Evolutionary conservation across 2,888 invertebrate species (phyloP).

Genomic region (Chalcosyrphus nemorum): DNA sequence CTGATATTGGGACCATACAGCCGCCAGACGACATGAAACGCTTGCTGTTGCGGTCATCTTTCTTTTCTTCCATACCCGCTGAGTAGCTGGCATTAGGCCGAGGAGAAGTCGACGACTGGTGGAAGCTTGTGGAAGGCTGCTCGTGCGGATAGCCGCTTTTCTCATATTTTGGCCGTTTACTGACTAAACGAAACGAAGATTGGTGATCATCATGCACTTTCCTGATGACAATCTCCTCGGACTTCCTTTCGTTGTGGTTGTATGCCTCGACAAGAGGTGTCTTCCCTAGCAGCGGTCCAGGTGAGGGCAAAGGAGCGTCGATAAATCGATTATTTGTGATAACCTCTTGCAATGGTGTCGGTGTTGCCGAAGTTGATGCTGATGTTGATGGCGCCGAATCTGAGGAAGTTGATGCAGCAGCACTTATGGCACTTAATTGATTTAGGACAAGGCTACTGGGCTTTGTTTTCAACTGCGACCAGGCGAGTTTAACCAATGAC

Average conservation of each 20-base stretch:
- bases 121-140: slow-evolving; percentile 32
- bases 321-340: slow-evolving; percentile 81
- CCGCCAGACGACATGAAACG: slow-evolving; percentile 81
- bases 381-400: slow-evolving; percentile 43
- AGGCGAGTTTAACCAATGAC: slow-evolving; percentile 80
- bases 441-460: slow-evolving; percentile 84
- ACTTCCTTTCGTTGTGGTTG: slow-evolving; percentile 77
- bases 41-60: slow-evolving; percentile 78
- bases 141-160: slow-evolving; percentile 51
- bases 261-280: slow-evolving; percentile 90
- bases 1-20: slow-evolving; percentile 85
- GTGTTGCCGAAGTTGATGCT: slow-evolving; percentile 42
- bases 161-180: slow-evolving; percentile 52
- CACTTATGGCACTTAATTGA: slow-evolving; percentile 76
- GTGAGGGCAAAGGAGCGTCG: slow-evolving; percentile 88
- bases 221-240: slow-evolving; percentile 79
- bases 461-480: slow-evolving; percentile 82
- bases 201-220: slow-evolving; percentile 81
- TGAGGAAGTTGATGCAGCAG: slow-evolving; percentile 26
- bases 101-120: slow-evolving; percentile 13
- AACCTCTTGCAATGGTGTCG: slow-evolving; percentile 40
- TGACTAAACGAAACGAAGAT: slow-evolving; percentile 54
- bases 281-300: slow-evolving; percentile 91
- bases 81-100: slow-evolving; percentile 84
- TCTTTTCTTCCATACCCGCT: slow-evolving; percentile 77